Percentiles rank a stretch among this genome's conserved stretches.
Conservation (phyloP, 2,888 invertebrate species). For the Oscheius sp. region DNA sequence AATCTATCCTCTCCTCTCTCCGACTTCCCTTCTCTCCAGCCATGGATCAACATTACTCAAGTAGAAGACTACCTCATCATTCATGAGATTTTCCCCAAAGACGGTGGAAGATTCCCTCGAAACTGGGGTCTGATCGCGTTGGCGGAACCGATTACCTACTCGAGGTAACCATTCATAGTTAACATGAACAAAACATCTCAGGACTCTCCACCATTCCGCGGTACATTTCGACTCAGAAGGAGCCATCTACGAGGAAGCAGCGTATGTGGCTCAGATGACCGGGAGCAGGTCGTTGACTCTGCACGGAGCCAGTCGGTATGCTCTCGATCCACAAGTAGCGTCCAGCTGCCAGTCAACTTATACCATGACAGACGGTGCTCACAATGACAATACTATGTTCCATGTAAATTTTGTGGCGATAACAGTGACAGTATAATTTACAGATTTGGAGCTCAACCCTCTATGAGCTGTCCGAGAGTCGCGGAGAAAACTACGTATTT, state of each 20-base stretch:
- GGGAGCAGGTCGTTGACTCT: slow-evolving; percentile 8
- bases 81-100: slow-evolving; percentile 13
- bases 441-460: slow-evolving; percentile 16
- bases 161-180: not conserved
- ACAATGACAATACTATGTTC: slow-evolving; percentile 25
- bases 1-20: not conserved
- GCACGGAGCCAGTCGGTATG: slow-evolving; percentile 13
- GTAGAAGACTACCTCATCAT: slow-evolving; percentile 19
- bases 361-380: slow-evolving; percentile 10
- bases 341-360: slow-evolving; percentile 11
- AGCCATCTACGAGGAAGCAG: slow-evolving; percentile 20
- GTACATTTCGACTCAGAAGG: slow-evolving; percentile 29
- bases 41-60: slow-evolving; percentile 4
- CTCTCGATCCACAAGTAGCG: not conserved
- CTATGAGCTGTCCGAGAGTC: not conserved
- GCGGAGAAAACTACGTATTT: slow-evolving; percentile 1
- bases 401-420: not conserved
- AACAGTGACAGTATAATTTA: not conserved
- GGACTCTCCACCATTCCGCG: slow-evolving; percentile 15
- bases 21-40: slow-evolving; percentile 9
- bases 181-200: not conserved
- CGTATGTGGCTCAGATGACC: slow-evolving; percentile 7
- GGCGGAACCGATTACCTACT: not conserved
- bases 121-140: slow-evolving; percentile 24
- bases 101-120: not conserved